Evolutionary conservation across 2,113 vertebrate species (phyloP), one percentile per base, ranked within the genome.

Genomic region (Apaloderma vittatum): DNA sequence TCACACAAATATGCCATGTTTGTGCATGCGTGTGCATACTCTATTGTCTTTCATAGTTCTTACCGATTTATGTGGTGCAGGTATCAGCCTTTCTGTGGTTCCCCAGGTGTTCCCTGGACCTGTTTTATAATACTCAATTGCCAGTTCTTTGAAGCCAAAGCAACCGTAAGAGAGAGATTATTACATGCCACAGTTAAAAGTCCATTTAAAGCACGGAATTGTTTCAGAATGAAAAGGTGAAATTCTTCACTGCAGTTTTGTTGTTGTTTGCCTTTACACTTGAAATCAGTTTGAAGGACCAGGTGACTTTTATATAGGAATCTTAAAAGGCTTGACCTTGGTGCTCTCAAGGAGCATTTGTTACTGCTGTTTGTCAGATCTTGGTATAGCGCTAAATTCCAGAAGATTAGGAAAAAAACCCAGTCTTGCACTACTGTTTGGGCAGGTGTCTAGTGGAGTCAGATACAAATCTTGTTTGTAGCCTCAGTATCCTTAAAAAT

Each of bases 251-350:
- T 78, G 79, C 48, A 85, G 19, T 57, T 51, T 5, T 68, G 34
- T 43, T 91, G 34, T 40, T 92, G 46, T 80, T 95, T 83, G 72
- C 23, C 43, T 78, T 93, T 62, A 45, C 70, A 46, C 32, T 74
- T 92, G 67, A 88, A 90, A 74, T 78, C 59, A 73, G 80, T 76
- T 65, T 87, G 40, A 48, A 78, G 65, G 79, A 91, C 80, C 83
- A 92, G 88, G 79, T 90, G 95, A 94, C 90, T 92, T 96, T 94
- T 92, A 95, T 52, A 4, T 92, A 93, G 92, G 85, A 94, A 72
- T 75, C 72, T 94, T 94, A 78, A 92, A 94, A 94, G 68, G 54
- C 76, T 94, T 96, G 94, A 96, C 94, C 96, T 92, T 95, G 95
- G 40, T 94, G 85, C 34, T 52, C 59, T 73, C 6, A 40, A 40